Conservation (phyloP, 1,140 invertebrate species). For the Monochamus saltuarius region DNA sequence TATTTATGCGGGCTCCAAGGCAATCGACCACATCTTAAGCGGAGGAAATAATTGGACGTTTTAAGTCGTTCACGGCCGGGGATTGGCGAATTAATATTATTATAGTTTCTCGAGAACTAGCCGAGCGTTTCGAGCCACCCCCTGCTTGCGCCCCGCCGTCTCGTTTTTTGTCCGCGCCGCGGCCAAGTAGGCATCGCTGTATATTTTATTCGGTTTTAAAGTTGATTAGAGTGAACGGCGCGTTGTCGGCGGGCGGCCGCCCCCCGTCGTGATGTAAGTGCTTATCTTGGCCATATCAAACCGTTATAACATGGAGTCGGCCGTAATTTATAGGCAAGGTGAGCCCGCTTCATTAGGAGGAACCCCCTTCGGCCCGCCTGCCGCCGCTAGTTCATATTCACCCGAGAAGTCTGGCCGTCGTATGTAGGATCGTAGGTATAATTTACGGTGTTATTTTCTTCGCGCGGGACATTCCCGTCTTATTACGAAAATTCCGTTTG, state of each 20-base stretch:
- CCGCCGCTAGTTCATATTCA: slow-evolving; percentile 30
- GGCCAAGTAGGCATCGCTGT: slow-evolving; percentile 1
- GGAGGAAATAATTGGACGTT: no score
- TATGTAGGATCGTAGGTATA: slow-evolving; percentile 21
- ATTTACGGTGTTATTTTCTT: no score
- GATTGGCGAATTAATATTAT: no score
- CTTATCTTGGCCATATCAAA: slow-evolving; percentile 52
- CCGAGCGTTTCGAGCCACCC: no score
- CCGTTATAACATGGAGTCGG: slow-evolving; percentile 50
- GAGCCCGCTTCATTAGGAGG: slow-evolving; percentile 52
- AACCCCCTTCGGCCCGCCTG: slow-evolving; percentile 26
- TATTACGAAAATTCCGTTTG: no score
- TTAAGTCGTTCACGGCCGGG: no score
- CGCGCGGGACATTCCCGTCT: no score
- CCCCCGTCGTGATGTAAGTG: slow-evolving; percentile 48
- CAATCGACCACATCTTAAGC: no score
- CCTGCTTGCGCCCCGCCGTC: no score
- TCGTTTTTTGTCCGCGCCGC: no score
- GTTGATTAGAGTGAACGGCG: slow-evolving; percentile 49
- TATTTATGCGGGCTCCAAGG: no score
- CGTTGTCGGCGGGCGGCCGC: slow-evolving; percentile 44
- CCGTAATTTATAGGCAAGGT: slow-evolving; percentile 52
- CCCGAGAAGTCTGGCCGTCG: slow-evolving; percentile 26
- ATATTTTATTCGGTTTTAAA: slow-evolving; percentile 51
- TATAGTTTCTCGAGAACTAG: no score